Evolutionary conservation across 2,888 invertebrate species (phyloP), one percentile per base, ranked within the genome.

Genomic region (Chloroclystis v-ata): DNA sequence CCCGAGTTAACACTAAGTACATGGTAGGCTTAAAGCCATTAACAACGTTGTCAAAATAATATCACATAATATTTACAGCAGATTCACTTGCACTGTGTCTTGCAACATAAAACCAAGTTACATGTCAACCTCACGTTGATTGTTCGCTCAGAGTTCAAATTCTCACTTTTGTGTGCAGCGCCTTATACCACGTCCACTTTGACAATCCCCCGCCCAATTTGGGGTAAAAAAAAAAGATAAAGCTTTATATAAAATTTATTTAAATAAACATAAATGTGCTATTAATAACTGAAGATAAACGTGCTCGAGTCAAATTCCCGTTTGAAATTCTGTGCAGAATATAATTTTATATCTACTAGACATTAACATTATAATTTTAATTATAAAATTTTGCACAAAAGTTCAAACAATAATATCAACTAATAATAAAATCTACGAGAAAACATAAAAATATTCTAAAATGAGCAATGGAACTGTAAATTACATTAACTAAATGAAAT

Each of bases 1-100:
- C 87, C 87, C 83, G 85, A 82, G 78, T 86, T 85, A 80, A 79
- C 75, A 79, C 82, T 85, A 82, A 82, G 76, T 83, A 85, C 83
- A 84, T 80, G 67, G 81, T 78, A 76, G 86, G 83, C 86, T 82
- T 84, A 60, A 85, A 86, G 85, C 85, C 84, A 65, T 69, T 68
- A 78, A 79, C 72, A 78, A 84, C 76, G 81, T 81, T 75, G 62
- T 77, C 74, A 78, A 85, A 83, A 82, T 82, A 83, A 83, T 87
- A 85, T 85, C 84, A 86, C 87, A 85, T 82, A 46, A 39, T 46
- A 82, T 82, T 75, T 79, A 82, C 78, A 82, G 78, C 81, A 78
- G 78, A 72, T 76, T 79, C 82, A 78, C 74, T 76, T 75, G 75
- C 82, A 82, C 81, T 63, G 74, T 75, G 76, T 78, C 62, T 70